Evolutionary conservation across 2,113 vertebrate genomes (phyloP).

Genomic region (Silurus asotus): DNA sequence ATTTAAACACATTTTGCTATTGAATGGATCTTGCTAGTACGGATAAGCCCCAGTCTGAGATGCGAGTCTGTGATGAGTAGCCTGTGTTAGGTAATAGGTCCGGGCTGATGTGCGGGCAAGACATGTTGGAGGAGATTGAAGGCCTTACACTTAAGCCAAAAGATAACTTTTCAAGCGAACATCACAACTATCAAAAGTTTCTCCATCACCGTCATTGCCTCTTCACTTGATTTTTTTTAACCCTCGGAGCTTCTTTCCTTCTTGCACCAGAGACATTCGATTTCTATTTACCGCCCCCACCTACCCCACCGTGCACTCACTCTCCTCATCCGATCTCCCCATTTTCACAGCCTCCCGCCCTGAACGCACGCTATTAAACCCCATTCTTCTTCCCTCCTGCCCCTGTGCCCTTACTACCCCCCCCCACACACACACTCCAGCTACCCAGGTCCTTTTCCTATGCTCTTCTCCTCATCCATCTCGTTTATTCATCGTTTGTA

Average conservation of each 20-base stretch:
- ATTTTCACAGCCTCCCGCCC: slow-evolving; percentile 68
- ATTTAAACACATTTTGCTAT: background rate
- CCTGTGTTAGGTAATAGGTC: slow-evolving; percentile 24
- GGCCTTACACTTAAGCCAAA: slow-evolving; percentile 68
- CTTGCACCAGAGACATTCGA: slow-evolving; percentile 74
- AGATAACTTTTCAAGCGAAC: slow-evolving; percentile 74
- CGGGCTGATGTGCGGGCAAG: slow-evolving; percentile 2
- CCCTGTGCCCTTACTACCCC: slow-evolving; percentile 56
- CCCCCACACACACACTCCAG: slow-evolving; percentile 36
- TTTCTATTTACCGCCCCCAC: slow-evolving; percentile 74
- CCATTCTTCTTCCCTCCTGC: slow-evolving; percentile 61
- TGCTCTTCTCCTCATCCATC: slow-evolving; percentile 54
- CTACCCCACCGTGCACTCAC: slow-evolving; percentile 43
- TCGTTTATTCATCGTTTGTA: slow-evolving; percentile 74
- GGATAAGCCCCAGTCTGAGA: background rate
- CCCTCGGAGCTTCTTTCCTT: slow-evolving; percentile 73
- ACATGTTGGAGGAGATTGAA: slow-evolving; percentile 56
- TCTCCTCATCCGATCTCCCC: slow-evolving; percentile 65
- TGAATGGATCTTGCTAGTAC: background rate
- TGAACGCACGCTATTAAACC: slow-evolving; percentile 66
- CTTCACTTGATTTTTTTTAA: slow-evolving; percentile 64
- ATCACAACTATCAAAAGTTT: slow-evolving; percentile 78
- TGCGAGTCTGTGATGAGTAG: slow-evolving; percentile 3
- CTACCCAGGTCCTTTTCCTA: slow-evolving; percentile 54
- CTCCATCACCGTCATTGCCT: slow-evolving; percentile 73